A percentile compares a stretch with the other conserved stretches of the same genome.
Conservation (phyloP, 2,888 invertebrate genomes). For the Meiosimyza decipiens region DNA sequence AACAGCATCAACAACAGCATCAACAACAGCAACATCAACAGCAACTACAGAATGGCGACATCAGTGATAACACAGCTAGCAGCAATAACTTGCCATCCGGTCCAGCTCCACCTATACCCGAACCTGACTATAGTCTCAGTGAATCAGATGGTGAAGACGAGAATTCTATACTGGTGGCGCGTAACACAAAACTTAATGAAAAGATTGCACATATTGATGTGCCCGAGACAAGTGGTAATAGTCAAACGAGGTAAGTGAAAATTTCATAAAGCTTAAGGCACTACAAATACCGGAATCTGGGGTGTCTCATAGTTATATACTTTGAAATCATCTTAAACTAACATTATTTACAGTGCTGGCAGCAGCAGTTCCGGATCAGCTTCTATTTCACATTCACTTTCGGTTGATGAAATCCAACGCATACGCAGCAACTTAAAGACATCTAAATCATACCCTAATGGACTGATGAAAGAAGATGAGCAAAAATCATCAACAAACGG, state of each 20-base stretch:
- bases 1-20: conserved; percentile 44
- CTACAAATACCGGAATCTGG: background rate
- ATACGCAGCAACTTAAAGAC: conserved; percentile 86
- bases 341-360: conserved; percentile 68
- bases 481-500: conserved; percentile 44
- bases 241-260: conserved; percentile 73
- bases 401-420: conserved; percentile 90
- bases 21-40: conserved; percentile 42
- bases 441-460: conserved; percentile 88
- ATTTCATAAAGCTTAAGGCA: no score
- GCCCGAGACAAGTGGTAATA: conserved; percentile 79
- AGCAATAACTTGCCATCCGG: conserved; percentile 50
- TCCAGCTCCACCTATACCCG: conserved; percentile 83
- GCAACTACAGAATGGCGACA: conserved; percentile 61
- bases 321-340: background rate
- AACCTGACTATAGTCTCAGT: conserved; percentile 90
- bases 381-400: conserved; percentile 86
- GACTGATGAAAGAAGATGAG: conserved; percentile 71
- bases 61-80: conserved; percentile 43
- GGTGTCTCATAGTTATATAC: background rate
- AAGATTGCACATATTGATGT: conserved; percentile 68
- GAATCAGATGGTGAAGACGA: conserved; percentile 83
- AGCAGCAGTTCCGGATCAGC: conserved; percentile 77
- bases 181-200: conserved; percentile 69
- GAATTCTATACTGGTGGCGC: conserved; percentile 66